These are phyloP conservation scores for Entomyzon cyanotis DNA, from an alignment of 2,113 vertebrate species.

Conservation along the genomic window DNA sequence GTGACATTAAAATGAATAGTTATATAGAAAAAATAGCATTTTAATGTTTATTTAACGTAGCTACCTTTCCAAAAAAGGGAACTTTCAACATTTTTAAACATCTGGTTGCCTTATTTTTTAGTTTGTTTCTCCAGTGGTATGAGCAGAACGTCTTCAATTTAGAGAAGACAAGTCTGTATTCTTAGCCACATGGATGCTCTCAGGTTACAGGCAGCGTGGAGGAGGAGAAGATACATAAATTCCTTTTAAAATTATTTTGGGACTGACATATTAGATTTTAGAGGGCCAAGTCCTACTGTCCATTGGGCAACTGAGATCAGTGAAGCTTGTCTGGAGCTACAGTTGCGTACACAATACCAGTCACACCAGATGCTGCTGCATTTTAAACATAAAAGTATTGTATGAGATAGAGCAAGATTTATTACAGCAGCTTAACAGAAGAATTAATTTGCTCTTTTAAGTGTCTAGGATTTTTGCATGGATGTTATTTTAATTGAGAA, in stretches of 20 bases:
- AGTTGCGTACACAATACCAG: neutral
- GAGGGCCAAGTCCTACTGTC: neutral
- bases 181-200: conserved; percentile 34
- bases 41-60: conserved; percentile 74
- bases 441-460: neutral
- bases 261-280: neutral
- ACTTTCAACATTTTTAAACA: conserved; percentile 72
- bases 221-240: neutral
- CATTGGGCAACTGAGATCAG: neutral
- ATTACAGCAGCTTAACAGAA: neutral
- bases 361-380: neutral
- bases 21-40: conserved; percentile 72
- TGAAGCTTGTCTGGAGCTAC: neutral
- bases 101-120: conserved; percentile 73
- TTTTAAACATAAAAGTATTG: neutral
- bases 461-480: neutral
- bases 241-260: conserved; percentile 22
- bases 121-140: conserved; percentile 52
- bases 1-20: conserved; percentile 78
- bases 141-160: conserved; percentile 69
- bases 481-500: neutral
- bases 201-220: conserved; percentile 10
- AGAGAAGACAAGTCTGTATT: conserved; percentile 41
- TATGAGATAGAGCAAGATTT: neutral
- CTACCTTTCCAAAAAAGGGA: conserved; percentile 54